Base-by-base conservation (phyloP, 2,797 vertebrate species). In the Choloepus didactylus region DNA sequence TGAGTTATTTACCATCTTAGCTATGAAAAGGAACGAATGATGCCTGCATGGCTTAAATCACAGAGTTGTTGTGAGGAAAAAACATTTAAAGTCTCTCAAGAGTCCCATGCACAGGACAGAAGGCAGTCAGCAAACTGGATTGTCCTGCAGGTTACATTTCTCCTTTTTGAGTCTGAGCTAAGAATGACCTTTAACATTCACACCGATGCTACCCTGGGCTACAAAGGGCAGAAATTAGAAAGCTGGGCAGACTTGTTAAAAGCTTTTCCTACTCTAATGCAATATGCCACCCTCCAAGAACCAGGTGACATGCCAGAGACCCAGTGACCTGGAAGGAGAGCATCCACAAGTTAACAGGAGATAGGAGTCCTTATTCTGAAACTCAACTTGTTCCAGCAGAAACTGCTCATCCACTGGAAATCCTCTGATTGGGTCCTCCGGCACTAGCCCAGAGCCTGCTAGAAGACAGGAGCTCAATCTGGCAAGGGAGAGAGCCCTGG, bases 11-110 rank as follows among this genome's bases (percentile, higher is more conserved):
- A 81, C 41, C n/a, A 81, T 11, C 46, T 86, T 38, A 94, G 46
- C 59, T 84, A 66, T 14, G 18, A 87, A 93, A 79, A 38, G 44
- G 38, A 14, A 67, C 83, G 64, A 85, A 87, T 81, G 82, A 86
- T 9, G 9, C 44, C 64, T 2, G 4, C 62, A 25, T 25, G n/a
- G 79, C 38, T 79, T 66, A 84, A 83, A 93, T 67, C 60, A 76
- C 1, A 94, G 72, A 46, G 51, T 3, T 75, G 69, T 18, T 44
- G 23, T 29, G 0, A 96, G 54, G 73, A 46, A 80, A 86, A 41
- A 54, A 46, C 21, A 41, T 5, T 51, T 27, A 51, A 77, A 56
- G 35, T 75, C 59, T 73, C 73, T 73, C 66, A 92, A 70, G 9
- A 88, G 25, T 41, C 49, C 75, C 19, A 75, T 8, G 49, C n/a